These are phyloP conservation scores for Stratiomys singularior DNA, from an alignment of 2,888 invertebrate species.

Conservation along the genomic window DNA sequence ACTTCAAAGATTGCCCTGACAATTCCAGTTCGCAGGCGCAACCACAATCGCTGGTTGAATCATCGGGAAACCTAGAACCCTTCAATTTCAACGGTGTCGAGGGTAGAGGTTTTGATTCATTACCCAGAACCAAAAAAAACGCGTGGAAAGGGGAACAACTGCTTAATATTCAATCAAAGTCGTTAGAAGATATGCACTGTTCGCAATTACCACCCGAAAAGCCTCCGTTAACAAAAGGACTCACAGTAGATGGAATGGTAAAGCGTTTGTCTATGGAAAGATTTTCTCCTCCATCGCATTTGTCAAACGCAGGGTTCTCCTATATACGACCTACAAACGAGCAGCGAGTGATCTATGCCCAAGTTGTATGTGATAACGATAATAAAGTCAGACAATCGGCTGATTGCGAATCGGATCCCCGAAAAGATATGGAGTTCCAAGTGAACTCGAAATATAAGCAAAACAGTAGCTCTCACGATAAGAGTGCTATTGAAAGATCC, in stretches of 20 bases:
- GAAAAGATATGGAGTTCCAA: slow-evolving; percentile 55
- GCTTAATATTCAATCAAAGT: slow-evolving; percentile 62
- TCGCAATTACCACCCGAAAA: slow-evolving; percentile 78
- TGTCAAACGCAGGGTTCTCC: slow-evolving; percentile 83
- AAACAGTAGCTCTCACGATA: slow-evolving; percentile 35
- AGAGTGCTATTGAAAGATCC: slow-evolving; percentile 46
- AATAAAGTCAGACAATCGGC: slow-evolving; percentile 66
- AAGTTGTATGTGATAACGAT: slow-evolving; percentile 71
- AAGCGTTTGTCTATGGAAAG: slow-evolving; percentile 79
- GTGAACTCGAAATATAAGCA: slow-evolving; percentile 49
- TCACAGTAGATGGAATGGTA: slow-evolving; percentile 81
- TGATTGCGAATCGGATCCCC: slow-evolving; percentile 66
- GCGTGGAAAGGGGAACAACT: slow-evolving; percentile 56
- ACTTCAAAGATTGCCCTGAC: neutral
- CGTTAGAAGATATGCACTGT: slow-evolving; percentile 74
- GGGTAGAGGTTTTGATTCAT: slow-evolving; percentile 57
- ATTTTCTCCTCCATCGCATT: slow-evolving; percentile 74
- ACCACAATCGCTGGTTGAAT: neutral
- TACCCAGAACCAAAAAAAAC: slow-evolving; percentile 62
- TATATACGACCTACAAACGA: slow-evolving; percentile 74
- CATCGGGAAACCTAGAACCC: slow-evolving; percentile 57
- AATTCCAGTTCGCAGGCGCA: neutral
- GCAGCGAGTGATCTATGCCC: slow-evolving; percentile 76
- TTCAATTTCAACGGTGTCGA: slow-evolving; percentile 59
- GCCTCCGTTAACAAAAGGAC: slow-evolving; percentile 75